Percentiles rank a stretch among this genome's conserved stretches.
Conservation (phyloP, 2,113 vertebrate genomes). For the Phoenicopterus ruber region DNA sequence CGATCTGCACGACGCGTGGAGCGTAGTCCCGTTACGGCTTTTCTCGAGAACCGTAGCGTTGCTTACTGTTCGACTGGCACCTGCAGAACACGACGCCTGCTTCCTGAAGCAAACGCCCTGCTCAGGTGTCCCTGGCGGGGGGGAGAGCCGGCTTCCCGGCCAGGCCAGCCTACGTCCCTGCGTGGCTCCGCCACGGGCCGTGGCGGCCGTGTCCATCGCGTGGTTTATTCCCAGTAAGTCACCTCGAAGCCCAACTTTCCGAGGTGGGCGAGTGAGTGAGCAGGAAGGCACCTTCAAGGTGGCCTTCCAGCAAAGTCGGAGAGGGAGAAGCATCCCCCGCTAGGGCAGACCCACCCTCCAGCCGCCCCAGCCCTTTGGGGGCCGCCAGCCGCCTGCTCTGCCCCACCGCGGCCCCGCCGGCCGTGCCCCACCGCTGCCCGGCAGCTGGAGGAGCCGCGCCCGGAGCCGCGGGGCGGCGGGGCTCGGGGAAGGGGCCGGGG, state of each 20-base stretch:
- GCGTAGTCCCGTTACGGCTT: rapidly evolving
- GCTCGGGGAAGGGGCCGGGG: not conserved
- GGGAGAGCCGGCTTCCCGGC: not conserved
- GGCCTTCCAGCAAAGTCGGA: not conserved
- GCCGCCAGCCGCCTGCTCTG: not conserved
- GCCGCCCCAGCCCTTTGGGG: not conserved
- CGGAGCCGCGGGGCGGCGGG: not conserved
- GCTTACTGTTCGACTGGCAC: not conserved
- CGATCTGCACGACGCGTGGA: rapidly evolving
- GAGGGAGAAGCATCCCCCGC: not conserved
- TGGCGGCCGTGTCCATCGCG: rapidly evolving
- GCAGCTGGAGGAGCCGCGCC: not conserved
- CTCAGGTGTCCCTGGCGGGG: not conserved
- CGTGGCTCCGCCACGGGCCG: rapidly evolving
- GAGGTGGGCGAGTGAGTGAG: rapidly evolving
- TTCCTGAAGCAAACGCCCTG: not conserved
- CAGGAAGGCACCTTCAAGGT: not conserved
- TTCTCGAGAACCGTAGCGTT: not conserved
- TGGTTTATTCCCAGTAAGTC: not conserved
- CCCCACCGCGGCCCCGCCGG: not conserved
- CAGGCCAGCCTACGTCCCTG: rapidly evolving
- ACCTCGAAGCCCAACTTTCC: not conserved
- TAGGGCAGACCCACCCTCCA: not conserved
- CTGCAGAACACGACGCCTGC: not conserved
- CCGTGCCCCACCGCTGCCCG: not conserved